Percentiles rank a stretch among this genome's conserved stretches.
Evolutionary conservation across 2,797 vertebrate genomes (phyloP).

Genomic region (Enteromius thamalakanensis): DNA sequence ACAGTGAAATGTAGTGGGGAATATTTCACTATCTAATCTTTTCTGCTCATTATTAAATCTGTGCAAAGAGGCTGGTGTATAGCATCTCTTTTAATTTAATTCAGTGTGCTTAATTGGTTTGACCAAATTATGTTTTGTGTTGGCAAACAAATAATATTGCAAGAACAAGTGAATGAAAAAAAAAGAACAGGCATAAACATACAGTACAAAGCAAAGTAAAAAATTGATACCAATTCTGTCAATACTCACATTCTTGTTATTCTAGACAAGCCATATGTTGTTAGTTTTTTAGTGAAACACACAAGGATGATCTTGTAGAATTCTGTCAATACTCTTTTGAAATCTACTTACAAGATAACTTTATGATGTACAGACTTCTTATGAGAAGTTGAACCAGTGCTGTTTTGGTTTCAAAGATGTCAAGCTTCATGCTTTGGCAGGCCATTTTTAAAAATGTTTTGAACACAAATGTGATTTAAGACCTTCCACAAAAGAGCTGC

Average conservation of each 20-base stretch:
- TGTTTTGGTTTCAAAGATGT: background rate
- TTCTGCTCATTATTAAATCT: conserved; percentile 34
- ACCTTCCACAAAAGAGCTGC: background rate
- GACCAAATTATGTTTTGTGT: conserved; percentile 10
- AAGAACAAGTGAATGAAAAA: background rate
- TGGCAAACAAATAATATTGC: background rate
- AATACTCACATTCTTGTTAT: background rate
- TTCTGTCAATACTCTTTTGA: background rate
- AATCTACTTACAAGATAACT: background rate
- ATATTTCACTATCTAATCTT: conserved; percentile 13
- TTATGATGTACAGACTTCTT: background rate
- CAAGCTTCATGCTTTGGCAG: background rate
- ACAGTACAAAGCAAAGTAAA: background rate
- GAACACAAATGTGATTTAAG: background rate
- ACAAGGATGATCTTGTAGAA: background rate
- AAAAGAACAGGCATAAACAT: background rate
- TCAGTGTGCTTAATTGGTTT: conserved; percentile 14
- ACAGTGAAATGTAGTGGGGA: conserved; percentile 25
- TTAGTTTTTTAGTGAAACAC: background rate
- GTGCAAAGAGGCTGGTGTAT: conserved; percentile 1
- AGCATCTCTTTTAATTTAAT: background rate
- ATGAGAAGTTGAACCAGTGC: background rate
- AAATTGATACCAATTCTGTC: background rate
- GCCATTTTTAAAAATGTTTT: background rate
- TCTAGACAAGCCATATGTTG: background rate